These are phyloP conservation scores for Speoplatyrhinus poulsoni DNA, from an alignment of 2,113 vertebrate species.

Conservation along the genomic window DNA sequence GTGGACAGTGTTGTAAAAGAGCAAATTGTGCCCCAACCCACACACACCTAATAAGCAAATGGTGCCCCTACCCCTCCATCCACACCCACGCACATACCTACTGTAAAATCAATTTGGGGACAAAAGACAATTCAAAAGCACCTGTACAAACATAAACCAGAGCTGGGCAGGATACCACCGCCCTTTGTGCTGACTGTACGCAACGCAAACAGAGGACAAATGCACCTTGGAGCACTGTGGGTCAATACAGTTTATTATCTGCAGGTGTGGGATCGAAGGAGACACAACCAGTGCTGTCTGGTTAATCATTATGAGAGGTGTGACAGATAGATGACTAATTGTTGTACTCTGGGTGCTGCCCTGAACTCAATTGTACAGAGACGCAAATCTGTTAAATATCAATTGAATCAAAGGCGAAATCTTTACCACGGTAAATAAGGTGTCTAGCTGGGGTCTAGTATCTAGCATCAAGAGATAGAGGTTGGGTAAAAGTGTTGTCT, in stretches of 20 bases:
- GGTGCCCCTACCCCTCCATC: conserved; percentile 5
- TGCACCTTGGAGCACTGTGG: conserved; percentile 43
- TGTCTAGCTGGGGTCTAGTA: not conserved
- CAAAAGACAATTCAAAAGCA: conserved; percentile 40
- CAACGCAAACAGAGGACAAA: conserved; percentile 9
- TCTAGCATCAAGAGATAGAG: not conserved
- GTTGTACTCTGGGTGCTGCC: conserved; percentile 13
- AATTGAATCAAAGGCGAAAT: not conserved
- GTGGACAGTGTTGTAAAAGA: not conserved
- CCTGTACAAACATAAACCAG: conserved; percentile 47
- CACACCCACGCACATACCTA: conserved; percentile 6
- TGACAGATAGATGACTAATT: conserved; percentile 56
- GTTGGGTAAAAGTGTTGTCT: not conserved
- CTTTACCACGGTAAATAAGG: not conserved
- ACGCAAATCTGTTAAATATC: conserved; percentile 25
- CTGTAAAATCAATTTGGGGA: conserved; percentile 16
- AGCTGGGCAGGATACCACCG: conserved; percentile 4
- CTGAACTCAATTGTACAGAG: conserved; percentile 9
- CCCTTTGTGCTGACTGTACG: conserved; percentile 21
- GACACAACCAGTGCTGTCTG: conserved; percentile 24
- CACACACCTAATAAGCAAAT: not conserved
- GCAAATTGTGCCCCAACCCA: not conserved
- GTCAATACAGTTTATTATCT: conserved; percentile 30
- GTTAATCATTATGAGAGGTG: conserved; percentile 66
- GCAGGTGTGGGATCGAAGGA: conserved; percentile 22